Evolutionary conservation across 1,140 invertebrate species (phyloP).

Genomic region (Brachionus angularis): DNA sequence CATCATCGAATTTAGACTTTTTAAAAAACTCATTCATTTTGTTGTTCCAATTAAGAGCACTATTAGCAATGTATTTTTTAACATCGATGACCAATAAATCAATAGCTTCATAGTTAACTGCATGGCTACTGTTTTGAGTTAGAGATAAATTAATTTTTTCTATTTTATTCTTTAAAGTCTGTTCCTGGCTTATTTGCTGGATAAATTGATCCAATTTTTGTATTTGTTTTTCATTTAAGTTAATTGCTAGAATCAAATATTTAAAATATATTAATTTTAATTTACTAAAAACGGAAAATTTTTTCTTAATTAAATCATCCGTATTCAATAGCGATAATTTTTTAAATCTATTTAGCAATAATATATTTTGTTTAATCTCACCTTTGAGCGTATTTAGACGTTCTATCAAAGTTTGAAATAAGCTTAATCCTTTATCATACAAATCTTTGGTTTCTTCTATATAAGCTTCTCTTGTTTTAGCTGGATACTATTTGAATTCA

Average conservation of each 20-base stretch:
- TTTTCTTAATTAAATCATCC: no score
- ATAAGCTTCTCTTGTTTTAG: constrained; percentile 14
- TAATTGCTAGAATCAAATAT: not conserved
- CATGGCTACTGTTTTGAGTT: not conserved
- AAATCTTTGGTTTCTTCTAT: constrained; percentile 1
- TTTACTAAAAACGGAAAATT: no score
- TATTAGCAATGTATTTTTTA: constrained; percentile 31
- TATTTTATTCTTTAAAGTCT: constrained; percentile 6
- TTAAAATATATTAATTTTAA: no score
- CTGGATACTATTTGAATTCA: no score
- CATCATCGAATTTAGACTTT: constrained; percentile 20
- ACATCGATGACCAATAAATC: constrained; percentile 30
- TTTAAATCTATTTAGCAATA: not conserved
- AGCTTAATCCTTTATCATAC: not conserved
- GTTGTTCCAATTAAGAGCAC: constrained; percentile 2
- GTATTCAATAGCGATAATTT: not conserved
- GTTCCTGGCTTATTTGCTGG: not conserved
- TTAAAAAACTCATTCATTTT: constrained; percentile 36
- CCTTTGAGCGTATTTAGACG: not conserved
- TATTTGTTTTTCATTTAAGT: constrained; percentile 24
- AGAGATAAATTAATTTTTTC: constrained; percentile 42
- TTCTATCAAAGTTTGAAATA: not conserved
- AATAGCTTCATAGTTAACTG: constrained; percentile 3
- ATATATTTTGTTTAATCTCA: not conserved
- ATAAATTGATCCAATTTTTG: constrained; percentile 35